Percentiles rank a stretch among this genome's conserved stretches.
Evolutionary conservation across 2,888 invertebrate genomes (phyloP).

Genomic region (Lagria hirta): DNA sequence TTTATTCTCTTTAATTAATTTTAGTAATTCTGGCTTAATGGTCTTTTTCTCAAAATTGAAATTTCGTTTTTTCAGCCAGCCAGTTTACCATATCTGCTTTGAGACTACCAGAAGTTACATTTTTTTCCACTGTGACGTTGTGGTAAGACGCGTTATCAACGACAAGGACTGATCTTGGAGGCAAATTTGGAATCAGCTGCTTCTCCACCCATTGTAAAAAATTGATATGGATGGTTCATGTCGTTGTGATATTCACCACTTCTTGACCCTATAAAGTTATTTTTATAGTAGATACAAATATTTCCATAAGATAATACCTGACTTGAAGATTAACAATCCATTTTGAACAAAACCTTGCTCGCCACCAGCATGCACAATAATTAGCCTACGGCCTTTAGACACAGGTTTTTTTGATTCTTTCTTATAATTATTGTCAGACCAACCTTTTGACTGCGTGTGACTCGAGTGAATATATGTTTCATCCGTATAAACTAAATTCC

Average conservation of each 20-base stretch:
- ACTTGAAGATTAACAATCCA: neutral
- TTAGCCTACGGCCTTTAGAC: slow-evolving; percentile 4
- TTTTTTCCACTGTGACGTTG: too few relatives aligned
- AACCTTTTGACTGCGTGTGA: slow-evolving; percentile 1
- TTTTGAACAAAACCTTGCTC: slow-evolving; percentile 4
- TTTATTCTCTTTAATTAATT: too few relatives aligned
- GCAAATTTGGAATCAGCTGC: slow-evolving; percentile 4
- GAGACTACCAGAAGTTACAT: too few relatives aligned
- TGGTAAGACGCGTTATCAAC: slow-evolving; percentile 2
- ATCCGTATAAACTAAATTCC: slow-evolving; percentile 7
- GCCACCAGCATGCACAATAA: slow-evolving; percentile 7
- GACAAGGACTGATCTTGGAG: slow-evolving; percentile 1
- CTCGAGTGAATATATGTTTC: slow-evolving; percentile 5
- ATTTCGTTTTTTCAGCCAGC: too few relatives aligned
- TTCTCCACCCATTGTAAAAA: slow-evolving; percentile 1
- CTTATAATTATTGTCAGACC: slow-evolving; percentile 3
- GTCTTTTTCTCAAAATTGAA: too few relatives aligned
- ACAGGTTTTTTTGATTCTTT: neutral
- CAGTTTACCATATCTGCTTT: too few relatives aligned
- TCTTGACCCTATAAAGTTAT: too few relatives aligned
- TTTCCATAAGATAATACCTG: too few relatives aligned
- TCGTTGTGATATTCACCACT: slow-evolving; percentile 3
- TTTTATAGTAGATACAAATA: too few relatives aligned
- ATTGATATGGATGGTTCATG: slow-evolving; percentile 2
- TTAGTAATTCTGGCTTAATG: too few relatives aligned